A percentile compares a stretch with the other conserved stretches of the same genome.
Conservation (phyloP, 2,888 invertebrate genomes). For the Pseudococcus longispinus region DNA sequence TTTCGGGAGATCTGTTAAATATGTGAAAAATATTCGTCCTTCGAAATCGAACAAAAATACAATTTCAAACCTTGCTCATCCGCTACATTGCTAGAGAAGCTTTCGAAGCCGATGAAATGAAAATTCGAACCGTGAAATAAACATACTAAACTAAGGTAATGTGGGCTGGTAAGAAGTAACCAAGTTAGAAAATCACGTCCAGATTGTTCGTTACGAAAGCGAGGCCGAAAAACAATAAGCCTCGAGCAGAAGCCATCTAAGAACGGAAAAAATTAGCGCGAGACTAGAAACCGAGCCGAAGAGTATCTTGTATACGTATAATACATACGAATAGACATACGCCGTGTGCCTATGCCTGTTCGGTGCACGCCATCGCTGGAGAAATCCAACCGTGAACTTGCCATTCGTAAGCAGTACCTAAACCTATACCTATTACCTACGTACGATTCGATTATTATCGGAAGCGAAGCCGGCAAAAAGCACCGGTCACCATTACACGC, state of each 20-base stretch:
- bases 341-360: background rate
- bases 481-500: background rate
- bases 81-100: background rate
- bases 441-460: conserved; percentile 2
- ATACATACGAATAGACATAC: background rate
- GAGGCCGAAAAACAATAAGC: background rate
- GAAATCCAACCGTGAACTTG: background rate
- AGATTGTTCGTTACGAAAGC: background rate
- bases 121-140: too few species aligned
- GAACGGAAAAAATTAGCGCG: background rate
- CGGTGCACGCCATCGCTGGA: background rate
- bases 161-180: background rate
- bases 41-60: too few species aligned
- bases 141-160: background rate
- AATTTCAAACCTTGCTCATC: too few species aligned
- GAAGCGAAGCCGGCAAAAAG: conserved; percentile 7
- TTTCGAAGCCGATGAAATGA: background rate
- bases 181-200: background rate
- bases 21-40: too few species aligned
- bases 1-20: too few species aligned
- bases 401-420: background rate
- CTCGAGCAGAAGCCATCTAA: background rate
- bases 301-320: background rate
- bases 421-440: background rate
- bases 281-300: background rate